These are phyloP conservation scores for Dicycla oo DNA, from an alignment of 2,888 invertebrate species.

Conservation along the genomic window DNA sequence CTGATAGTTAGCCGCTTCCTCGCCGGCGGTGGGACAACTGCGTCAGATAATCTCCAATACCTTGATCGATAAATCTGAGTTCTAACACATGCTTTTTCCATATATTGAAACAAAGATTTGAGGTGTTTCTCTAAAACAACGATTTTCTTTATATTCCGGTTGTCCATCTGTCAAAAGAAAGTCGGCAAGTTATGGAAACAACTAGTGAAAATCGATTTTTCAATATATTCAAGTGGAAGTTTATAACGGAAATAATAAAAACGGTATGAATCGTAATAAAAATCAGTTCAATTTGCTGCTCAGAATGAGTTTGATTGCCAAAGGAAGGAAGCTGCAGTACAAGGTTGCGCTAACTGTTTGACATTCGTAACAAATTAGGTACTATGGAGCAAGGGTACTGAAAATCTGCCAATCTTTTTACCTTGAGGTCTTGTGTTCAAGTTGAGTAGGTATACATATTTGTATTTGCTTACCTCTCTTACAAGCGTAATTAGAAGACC, in stretches of 20 bases:
- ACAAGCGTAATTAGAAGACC: conserved; percentile 89
- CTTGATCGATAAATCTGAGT: conserved; percentile 73
- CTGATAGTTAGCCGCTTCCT: too few relatives aligned
- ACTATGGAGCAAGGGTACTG: neutral
- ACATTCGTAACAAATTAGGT: neutral
- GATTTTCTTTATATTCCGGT: conserved; percentile 76
- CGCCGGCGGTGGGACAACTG: too few relatives aligned
- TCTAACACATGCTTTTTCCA: conserved; percentile 64
- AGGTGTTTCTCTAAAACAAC: conserved; percentile 70
- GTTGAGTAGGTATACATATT: neutral
- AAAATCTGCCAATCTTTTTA: neutral
- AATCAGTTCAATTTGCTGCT: conserved; percentile 14
- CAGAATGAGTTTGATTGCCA: neutral
- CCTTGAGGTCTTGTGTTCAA: neutral
- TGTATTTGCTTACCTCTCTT: conserved; percentile 67
- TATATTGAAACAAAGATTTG: conserved; percentile 69
- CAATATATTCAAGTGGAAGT: conserved; percentile 3
- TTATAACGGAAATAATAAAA: conserved; percentile 10
- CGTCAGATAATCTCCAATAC: conserved; percentile 51
- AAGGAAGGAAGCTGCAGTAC: neutral
- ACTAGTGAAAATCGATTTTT: neutral
- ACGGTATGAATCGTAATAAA: neutral
- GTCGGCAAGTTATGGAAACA: neutral
- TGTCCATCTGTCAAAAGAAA: conserved; percentile 72
- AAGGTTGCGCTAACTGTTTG: neutral